Base-by-base conservation (phyloP, 2,888 invertebrate species). In the Helleia helle region DNA sequence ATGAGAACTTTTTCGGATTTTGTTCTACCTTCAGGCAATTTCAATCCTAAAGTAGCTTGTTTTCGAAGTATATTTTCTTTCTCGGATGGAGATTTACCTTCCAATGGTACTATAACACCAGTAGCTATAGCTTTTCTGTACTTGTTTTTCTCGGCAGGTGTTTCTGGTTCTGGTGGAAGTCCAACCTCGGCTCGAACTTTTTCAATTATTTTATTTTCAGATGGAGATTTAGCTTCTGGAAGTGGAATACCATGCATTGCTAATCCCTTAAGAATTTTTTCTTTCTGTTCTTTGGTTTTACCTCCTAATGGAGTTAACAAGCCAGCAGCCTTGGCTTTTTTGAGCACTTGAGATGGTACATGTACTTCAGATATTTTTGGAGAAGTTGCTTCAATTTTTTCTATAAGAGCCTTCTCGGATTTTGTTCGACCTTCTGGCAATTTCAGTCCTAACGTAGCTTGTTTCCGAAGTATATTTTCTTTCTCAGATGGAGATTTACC, bases 31-130 rank as follows among this genome's bases (percentile, higher is more conserved):
- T 48, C 41, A 4, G 50, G 50, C 17, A 50, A 36, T 1, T 36
- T 41, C n/a, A 51, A 12, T 8, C 49, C 49, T 12, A 43, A 13
- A 8, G n/a, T 26, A 18, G 42, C 48, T 17, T 42, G 41, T 6
- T 43, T 44, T 3, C 18, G 27, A 15, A 48, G 38, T 12, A 48
- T 49, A 27, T 50, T 52, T 40, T 52, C 50, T 38, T 54, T 57
- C 39, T 54, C 48, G n/a, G 51, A 44, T 2, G 47, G 41, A 1
- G 56, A 41, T 46, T 64, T 61, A 0, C 59, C 65, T 51, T 61
- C 62, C 38, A 66, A 45, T 0, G 8, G 47, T 45, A n/a, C 8
- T 9, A 59, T 40, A 0, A 56, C 22, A 0, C 57, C 57, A 4
- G 46, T 49, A 5, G 50, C 47, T 9, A 43, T 4, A 5, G 51